Evolutionary conservation across 2,113 vertebrate genomes (phyloP), one percentile per base, ranked within the genome.

Genomic region (Jacana jacana): DNA sequence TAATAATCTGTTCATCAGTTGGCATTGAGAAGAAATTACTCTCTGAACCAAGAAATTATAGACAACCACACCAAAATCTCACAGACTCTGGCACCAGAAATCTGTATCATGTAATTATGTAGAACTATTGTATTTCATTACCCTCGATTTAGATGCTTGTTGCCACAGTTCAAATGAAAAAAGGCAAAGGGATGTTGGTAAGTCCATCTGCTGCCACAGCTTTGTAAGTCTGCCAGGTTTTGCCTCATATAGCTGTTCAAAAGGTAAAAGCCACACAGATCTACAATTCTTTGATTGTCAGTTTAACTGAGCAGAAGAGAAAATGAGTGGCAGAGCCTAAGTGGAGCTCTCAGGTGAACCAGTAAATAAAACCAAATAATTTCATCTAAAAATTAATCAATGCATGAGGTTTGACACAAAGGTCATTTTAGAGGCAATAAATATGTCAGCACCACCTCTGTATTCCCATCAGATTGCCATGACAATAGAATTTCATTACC

Each of bases 21-120:
- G 97, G 57, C 76, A 90, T 31, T 90, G 71, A 92, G 85, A 98
- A 97, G 95, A 97, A 97, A 97, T 97, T 93, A 93, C 55, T 80
- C 77, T 91, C 87, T 89, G 91, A 96, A 96, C 64, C 91, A 95
- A 97, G 91, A 97, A 95, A 97, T 96, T 97, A 96, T 25, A 96
- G 93, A 91, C 75, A 95, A 51, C 19, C 31, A 77, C 69, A 82
- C 22, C 22, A 87, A 65, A 97, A 86, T n/a, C 6, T 6, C 37
- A 86, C 52, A 57, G 81, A 83, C 68, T 95, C 65, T 95, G 65
- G 52, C 93, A 94, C 13, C 70, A 86, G 64, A 77, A 96, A 86
- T 64, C 17, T 97, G 91, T 81, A 81, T 80, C 57, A 86, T 83
- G 89, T 64, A 91, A 82, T 96, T 93, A 94, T 76, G 37, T 68